Evolutionary conservation across 2,797 vertebrate species (phyloP).

Genomic region (Acanthis flammea): DNA sequence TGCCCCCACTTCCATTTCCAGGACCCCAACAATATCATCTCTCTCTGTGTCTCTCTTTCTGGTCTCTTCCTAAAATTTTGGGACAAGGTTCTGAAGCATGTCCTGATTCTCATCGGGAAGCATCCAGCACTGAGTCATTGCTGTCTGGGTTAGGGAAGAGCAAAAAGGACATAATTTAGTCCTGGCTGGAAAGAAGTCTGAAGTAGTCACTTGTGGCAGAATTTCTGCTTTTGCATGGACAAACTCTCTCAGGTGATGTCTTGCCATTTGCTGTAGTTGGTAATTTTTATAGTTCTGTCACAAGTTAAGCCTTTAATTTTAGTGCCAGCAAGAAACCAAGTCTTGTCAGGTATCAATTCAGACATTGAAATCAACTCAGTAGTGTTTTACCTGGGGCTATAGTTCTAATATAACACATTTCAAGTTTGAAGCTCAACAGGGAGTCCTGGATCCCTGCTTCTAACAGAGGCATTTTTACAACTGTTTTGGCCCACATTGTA

Average conservation of each 20-base stretch:
- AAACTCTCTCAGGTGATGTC: neutral
- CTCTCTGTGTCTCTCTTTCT: neutral
- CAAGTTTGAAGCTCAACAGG: neutral
- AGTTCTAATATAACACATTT: neutral
- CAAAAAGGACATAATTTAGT: neutral
- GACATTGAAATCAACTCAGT: neutral
- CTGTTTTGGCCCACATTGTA: neutral
- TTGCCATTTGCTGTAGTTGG: neutral
- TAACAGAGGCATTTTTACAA: neutral
- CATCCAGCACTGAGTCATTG: neutral
- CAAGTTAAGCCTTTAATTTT: neutral
- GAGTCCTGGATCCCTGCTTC: neutral
- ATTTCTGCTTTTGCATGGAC: neutral
- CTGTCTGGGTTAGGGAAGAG: neutral
- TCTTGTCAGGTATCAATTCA: neutral
- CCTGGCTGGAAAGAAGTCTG: neutral
- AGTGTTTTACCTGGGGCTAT: neutral
- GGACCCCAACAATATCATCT: neutral
- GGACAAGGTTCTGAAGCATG: neutral
- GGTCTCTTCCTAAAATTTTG: neutral
- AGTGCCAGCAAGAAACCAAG: neutral
- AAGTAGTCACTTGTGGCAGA: neutral
- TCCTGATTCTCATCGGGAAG: neutral
- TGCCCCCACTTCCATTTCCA: neutral
- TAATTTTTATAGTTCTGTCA: neutral